phyloP scores from a whole-genome alignment of 2,797 vertebrate genomes.

The Sebastes iracundus region DNA sequence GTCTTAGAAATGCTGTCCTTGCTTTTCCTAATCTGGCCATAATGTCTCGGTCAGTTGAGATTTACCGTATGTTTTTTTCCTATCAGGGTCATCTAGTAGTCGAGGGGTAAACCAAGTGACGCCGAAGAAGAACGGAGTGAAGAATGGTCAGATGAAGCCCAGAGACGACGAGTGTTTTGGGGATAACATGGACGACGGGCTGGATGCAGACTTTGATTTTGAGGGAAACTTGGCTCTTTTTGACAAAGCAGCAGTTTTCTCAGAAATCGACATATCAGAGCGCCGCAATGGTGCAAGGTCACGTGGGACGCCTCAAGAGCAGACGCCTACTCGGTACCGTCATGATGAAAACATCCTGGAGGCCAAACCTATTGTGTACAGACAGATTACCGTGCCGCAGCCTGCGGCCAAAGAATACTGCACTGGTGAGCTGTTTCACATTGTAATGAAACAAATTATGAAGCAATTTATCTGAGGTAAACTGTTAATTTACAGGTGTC shows the following conservation, averaged over 20 bases:
- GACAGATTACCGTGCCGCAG: constrained; percentile 93
- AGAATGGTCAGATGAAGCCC: constrained; percentile 93
- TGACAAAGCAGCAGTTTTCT: constrained; percentile 96
- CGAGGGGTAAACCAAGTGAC: constrained; percentile 92
- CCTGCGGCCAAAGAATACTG: constrained; percentile 91
- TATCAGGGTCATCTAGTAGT: constrained; percentile 94
- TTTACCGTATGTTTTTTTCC: constrained; percentile 7
- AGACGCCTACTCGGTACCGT: constrained; percentile 88
- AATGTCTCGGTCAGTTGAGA: no score
- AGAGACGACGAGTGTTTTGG: constrained; percentile 98
- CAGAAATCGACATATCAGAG: constrained; percentile 94
- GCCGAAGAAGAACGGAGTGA: constrained; percentile 94
- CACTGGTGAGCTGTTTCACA: constrained; percentile 75
- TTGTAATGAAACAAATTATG: not conserved
- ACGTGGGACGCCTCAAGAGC: constrained; percentile 89
- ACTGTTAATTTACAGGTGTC: not conserved
- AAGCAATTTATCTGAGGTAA: constrained; percentile 59
- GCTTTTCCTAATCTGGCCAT: no score
- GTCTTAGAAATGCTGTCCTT: no score
- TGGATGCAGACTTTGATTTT: constrained; percentile 97
- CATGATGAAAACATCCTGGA: constrained; percentile 98
- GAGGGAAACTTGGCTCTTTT: constrained; percentile 98
- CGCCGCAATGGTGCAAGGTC: constrained; percentile 89
- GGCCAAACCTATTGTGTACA: constrained; percentile 92
- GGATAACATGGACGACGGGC: constrained; percentile 90